Evolutionary conservation across 2,113 vertebrate genomes (phyloP), one percentile per base, ranked within the genome.

Genomic region (Genyomyrus donnyi): DNA sequence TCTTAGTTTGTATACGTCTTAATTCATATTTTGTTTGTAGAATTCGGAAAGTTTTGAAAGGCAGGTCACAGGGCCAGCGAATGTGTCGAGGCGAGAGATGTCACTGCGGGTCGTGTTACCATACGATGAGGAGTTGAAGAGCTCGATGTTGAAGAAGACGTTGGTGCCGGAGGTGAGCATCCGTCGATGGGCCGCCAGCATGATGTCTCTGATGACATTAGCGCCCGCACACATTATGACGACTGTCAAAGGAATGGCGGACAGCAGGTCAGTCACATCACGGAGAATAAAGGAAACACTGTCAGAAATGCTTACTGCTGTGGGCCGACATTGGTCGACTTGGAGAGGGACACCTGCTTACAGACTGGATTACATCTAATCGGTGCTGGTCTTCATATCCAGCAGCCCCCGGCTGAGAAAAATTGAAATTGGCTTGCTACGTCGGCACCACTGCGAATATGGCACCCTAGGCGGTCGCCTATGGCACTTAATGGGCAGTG

Each of bases 121-220:
- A 19, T 98, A 99, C 70, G 96, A 97, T 0, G 98, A 97, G 53
- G 97, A 97, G 92, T 99, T 99, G 96, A 99, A 99, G 91, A 99
- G 98, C 91, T 99, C 98, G 1, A 99, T 97, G 93, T 98, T 99
- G 94, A 99, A 99, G 96, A 99, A 99, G 90, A 98, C 95, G 0
- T 97, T 96, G 90, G 95, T 97, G 66, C 97, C 97, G 0, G 94
- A 96, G 93, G 98, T 99, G 96, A 99, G 93, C 92, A 95, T 96
- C 19, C 95, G 96, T 15, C 96, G 95, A 94, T 99, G 97, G 4
- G 97, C 98, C 17, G 96, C 96, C 93, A 99, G 91, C 98, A 99
- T 99, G 95, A 99, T 96, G 87, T 96, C 96, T 90, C 98, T 95
- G 89, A 99, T 95, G 80, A 94, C 96, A 92, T 98, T 96, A 7